phyloP scores from a whole-genome alignment of 2,797 vertebrate genomes.

The Pristis pectinata region DNA sequence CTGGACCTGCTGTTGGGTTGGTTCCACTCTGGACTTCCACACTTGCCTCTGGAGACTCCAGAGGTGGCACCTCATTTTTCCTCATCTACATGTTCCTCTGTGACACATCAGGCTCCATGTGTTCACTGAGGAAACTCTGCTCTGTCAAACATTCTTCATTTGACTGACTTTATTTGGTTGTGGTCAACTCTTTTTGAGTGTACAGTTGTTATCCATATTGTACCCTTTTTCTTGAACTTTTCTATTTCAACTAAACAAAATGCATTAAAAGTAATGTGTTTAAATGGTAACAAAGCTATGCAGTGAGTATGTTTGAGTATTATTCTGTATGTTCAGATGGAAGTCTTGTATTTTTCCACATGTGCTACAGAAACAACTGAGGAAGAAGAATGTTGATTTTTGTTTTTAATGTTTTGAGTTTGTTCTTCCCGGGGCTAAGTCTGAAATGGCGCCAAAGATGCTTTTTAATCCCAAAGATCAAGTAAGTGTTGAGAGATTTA shows the following conservation, averaged over 20 bases:
- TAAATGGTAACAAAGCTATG: not conserved
- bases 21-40: no score
- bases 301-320: not conserved
- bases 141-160: no score
- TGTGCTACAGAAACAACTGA: not conserved
- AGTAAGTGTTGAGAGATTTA: not conserved
- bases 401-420: not conserved
- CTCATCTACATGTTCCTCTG: no score
- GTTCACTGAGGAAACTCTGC: no score
- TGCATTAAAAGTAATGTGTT: not conserved
- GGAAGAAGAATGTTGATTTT: not conserved
- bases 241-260: not conserved
- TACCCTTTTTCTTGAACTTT: not conserved
- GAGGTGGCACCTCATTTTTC: no score
- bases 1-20: no score
- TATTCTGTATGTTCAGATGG: not conserved
- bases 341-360: not conserved
- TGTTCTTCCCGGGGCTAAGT: not conserved
- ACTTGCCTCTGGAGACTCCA: no score
- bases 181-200: no score
- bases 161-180: no score
- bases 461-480: constrained; percentile 10
- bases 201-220: not conserved
- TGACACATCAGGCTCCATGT: no score
- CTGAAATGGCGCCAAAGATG: not conserved